Evolutionary conservation across 2,797 vertebrate species (phyloP).

Genomic region (Gallirallus australis): DNA sequence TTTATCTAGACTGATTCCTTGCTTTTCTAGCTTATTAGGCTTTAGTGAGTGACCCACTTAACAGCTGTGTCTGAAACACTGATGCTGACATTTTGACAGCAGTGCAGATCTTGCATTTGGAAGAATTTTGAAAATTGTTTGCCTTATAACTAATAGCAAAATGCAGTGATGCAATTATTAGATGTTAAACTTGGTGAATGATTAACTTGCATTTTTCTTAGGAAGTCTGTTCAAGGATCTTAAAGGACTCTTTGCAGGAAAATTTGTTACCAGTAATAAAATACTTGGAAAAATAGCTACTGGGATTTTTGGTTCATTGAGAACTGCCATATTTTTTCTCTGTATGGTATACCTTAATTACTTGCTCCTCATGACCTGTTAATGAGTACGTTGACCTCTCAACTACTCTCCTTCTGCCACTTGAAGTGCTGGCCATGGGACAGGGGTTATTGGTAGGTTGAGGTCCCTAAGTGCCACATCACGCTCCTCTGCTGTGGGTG

Average conservation of each 20-base stretch:
- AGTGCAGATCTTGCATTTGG: background rate
- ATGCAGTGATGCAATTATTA: background rate
- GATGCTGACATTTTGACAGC: background rate
- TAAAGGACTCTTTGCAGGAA: background rate
- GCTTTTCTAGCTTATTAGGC: background rate
- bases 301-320: background rate
- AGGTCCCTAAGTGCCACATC: background rate
- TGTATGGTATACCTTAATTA: background rate
- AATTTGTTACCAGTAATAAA: background rate
- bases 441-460: background rate
- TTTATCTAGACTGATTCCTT: background rate
- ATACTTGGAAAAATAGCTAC: background rate
- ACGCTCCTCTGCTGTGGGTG: background rate
- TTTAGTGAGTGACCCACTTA: background rate
- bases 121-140: background rate
- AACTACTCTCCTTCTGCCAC: fast-evolving
- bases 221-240: background rate
- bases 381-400: background rate
- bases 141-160: background rate
- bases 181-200: background rate
- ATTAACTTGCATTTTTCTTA: background rate
- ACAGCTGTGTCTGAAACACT: background rate
- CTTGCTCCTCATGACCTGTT: background rate
- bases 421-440: fast-evolving
- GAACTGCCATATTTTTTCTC: background rate